Evolutionary conservation across 2,113 vertebrate species (phyloP).

Genomic region (Alaudala cheleensis): DNA sequence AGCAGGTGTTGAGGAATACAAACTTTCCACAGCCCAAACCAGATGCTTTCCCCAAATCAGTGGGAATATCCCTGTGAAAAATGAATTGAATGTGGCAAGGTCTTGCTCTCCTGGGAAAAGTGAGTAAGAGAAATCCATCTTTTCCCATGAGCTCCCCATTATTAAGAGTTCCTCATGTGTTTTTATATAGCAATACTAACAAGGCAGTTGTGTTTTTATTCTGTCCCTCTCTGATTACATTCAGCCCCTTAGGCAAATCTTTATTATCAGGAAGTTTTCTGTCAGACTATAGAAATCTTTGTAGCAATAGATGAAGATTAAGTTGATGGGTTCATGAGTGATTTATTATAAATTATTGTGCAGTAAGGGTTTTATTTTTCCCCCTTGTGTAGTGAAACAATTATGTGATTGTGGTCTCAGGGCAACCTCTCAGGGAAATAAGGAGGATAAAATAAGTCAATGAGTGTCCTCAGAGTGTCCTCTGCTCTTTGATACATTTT

Average conservation of each 20-base stretch:
- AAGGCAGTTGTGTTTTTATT: slow-evolving; percentile 37
- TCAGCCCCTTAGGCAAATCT: slow-evolving; percentile 57
- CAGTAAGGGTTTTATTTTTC: neutral
- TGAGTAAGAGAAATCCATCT: neutral
- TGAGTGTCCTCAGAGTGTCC: neutral
- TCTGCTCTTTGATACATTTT: neutral
- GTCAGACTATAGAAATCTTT: slow-evolving; percentile 45
- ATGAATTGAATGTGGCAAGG: neutral
- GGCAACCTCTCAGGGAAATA: neutral
- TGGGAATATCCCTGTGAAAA: neutral
- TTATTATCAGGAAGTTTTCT: slow-evolving; percentile 46
- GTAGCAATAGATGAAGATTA: slow-evolving; percentile 59
- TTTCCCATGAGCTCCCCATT: neutral
- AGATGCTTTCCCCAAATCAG: neutral
- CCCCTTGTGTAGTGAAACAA: neutral
- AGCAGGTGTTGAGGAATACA: neutral
- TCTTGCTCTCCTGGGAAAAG: neutral
- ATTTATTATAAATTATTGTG: slow-evolving; percentile 56
- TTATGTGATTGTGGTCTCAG: neutral
- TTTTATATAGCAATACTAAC: slow-evolving; percentile 25
- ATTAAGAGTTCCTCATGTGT: neutral
- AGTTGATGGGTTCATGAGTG: slow-evolving; percentile 32
- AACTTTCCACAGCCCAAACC: neutral
- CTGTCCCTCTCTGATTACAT: slow-evolving; percentile 39
- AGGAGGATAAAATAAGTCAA: neutral